These are phyloP conservation scores for Microctenopoma steveboyesi DNA, from an alignment of 2,797 vertebrate genomes.

Conservation along the genomic window DNA sequence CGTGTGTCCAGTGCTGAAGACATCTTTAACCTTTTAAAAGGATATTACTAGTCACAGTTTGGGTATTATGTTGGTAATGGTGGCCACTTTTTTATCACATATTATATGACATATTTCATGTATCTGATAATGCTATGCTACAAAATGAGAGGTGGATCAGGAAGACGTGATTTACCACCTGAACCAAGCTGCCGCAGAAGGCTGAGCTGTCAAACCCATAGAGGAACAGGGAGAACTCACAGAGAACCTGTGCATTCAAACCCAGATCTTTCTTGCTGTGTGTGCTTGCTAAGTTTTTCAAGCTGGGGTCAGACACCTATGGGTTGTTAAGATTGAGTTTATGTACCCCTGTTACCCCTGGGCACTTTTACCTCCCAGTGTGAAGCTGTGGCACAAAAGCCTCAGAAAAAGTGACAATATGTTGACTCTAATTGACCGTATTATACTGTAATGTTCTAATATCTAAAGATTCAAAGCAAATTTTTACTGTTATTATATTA, in stretches of 20 bases:
- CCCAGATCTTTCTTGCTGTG: too few relatives aligned
- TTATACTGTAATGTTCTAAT: too few relatives aligned
- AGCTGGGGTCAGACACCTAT: too few relatives aligned
- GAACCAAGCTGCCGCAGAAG: neutral
- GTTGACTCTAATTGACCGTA: too few relatives aligned
- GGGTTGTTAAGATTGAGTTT: too few relatives aligned
- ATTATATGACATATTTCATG: neutral
- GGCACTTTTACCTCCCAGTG: too few relatives aligned
- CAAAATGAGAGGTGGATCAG: neutral
- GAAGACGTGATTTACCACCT: neutral
- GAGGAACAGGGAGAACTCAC: too few relatives aligned
- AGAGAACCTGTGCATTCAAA: too few relatives aligned
- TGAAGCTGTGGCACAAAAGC: neutral
- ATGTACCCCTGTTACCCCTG: neutral
- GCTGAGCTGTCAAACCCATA: neutral
- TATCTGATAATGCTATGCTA: too few relatives aligned
- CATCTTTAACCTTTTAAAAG: slow-evolving; percentile 13
- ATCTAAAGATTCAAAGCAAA: too few relatives aligned
- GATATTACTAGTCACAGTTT: neutral
- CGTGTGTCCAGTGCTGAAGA: neutral
- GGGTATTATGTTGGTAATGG: neutral
- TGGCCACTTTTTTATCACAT: neutral
- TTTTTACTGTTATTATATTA: neutral
- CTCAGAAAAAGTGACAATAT: neutral
- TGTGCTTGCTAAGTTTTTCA: too few relatives aligned